These are phyloP conservation scores for Cheilosia scutellata DNA, from an alignment of 2,888 invertebrate genomes.

Conservation along the genomic window DNA sequence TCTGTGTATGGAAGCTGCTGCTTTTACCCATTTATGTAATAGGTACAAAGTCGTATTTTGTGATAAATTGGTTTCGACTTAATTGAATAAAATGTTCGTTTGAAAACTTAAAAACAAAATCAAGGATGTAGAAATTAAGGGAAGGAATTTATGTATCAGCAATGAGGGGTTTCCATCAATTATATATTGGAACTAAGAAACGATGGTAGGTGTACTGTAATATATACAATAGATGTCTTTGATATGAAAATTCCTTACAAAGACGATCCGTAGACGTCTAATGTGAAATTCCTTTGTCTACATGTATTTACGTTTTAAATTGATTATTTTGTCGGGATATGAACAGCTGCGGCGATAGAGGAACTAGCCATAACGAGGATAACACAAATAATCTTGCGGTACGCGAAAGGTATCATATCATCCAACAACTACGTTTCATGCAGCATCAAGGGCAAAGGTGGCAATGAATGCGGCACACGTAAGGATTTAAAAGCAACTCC, in stretches of 20 bases:
- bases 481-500: slow-evolving; percentile 67
- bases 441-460: slow-evolving; percentile 10
- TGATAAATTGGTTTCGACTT: slow-evolving; percentile 75
- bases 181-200: slow-evolving; percentile 24
- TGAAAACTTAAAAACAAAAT: slow-evolving; percentile 39
- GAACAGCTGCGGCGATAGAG: too few species aligned
- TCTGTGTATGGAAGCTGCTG: slow-evolving; percentile 14
- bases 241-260: background rate
- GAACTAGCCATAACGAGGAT: slow-evolving; percentile 55
- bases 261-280: too few species aligned
- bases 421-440: background rate
- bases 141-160: background rate
- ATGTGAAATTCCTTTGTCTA: too few species aligned
- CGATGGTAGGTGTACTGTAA: background rate
- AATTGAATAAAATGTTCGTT: slow-evolving; percentile 69
- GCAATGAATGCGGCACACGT: slow-evolving; percentile 36
- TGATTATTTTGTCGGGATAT: too few species aligned
- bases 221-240: background rate
- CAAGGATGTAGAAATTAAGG: background rate
- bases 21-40: slow-evolving; percentile 67
- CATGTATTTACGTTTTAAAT: too few species aligned
- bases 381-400: slow-evolving; percentile 63
- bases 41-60: slow-evolving; percentile 60
- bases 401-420: slow-evolving; percentile 41
- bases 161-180: slow-evolving; percentile 28